These are phyloP conservation scores for Gobio gobio DNA, from an alignment of 2,113 vertebrate genomes.

Conservation along the genomic window DNA sequence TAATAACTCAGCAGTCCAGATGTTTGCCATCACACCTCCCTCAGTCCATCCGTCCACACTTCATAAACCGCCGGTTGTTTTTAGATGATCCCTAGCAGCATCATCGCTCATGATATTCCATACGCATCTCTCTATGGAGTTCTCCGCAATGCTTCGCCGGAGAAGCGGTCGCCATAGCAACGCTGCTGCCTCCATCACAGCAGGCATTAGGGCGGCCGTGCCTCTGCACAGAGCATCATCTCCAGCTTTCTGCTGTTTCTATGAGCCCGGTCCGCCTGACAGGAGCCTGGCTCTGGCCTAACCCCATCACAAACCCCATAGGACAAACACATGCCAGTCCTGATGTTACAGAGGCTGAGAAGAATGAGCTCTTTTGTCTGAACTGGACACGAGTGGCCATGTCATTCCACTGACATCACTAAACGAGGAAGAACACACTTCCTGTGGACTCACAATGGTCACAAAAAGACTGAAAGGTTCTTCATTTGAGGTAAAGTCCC, in stretches of 20 bases:
- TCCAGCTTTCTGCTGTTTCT: neutral
- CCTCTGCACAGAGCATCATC: slow-evolving; percentile 4
- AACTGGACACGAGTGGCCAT: slow-evolving; percentile 56
- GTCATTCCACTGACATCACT: slow-evolving; percentile 51
- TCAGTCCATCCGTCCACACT: neutral
- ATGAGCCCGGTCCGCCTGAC: neutral
- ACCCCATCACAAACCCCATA: slow-evolving; percentile 24
- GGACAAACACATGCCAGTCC: slow-evolving; percentile 54
- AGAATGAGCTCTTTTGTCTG: slow-evolving; percentile 66
- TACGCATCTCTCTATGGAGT: slow-evolving; percentile 71
- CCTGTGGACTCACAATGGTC: slow-evolving; percentile 26
- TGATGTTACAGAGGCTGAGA: slow-evolving; percentile 55
- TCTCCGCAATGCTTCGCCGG: slow-evolving; percentile 76
- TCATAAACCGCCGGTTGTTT: slow-evolving; percentile 37
- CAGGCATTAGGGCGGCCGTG: slow-evolving; percentile 51
- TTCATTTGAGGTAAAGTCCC: neutral
- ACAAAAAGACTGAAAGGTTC: slow-evolving; percentile 5
- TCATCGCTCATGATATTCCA: slow-evolving; percentile 63
- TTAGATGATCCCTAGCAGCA: slow-evolving; percentile 59
- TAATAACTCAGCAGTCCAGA: neutral
- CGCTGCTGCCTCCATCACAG: slow-evolving; percentile 56
- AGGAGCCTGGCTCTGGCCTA: neutral
- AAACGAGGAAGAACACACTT: slow-evolving; percentile 39
- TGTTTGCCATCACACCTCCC: neutral
- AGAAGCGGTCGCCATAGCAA: slow-evolving; percentile 72